Percentiles rank a stretch among this genome's conserved stretches.
phyloP scores from a whole-genome alignment of 2,888 invertebrate species.

The Euzophera pinguis region DNA sequence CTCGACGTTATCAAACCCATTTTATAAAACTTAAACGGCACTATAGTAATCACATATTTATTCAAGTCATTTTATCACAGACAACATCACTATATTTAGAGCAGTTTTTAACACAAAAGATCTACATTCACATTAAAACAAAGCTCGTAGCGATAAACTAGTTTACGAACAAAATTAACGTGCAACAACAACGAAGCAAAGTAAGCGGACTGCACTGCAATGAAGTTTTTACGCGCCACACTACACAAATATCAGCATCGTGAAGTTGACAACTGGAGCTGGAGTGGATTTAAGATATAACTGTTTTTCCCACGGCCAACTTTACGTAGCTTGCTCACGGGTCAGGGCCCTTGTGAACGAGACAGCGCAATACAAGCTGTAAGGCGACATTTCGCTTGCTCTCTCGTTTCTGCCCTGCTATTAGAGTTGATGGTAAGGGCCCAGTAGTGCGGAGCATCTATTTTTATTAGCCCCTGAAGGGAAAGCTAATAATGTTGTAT shows the following conservation, averaged over 20 bases:
- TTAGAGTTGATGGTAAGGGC: too few relatives aligned
- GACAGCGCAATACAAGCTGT: too few relatives aligned
- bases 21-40: conserved; percentile 55
- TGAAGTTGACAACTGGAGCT: conserved; percentile 37
- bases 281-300: too few relatives aligned
- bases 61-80: conserved; percentile 71
- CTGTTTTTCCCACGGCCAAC: too few relatives aligned
- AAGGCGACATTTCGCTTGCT: too few relatives aligned
- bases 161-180: conserved; percentile 25
- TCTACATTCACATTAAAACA: conserved; percentile 48
- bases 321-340: too few relatives aligned
- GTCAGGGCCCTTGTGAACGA: too few relatives aligned
- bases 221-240: conserved; percentile 7
- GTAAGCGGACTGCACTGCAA: conserved; percentile 28
- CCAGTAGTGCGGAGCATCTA: too few relatives aligned
- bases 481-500: too few relatives aligned
- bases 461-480: too few relatives aligned
- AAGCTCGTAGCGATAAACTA: conserved; percentile 33
- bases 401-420: too few relatives aligned
- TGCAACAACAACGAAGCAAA: conserved; percentile 35
- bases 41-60: conserved; percentile 50
- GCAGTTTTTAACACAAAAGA: conserved; percentile 39
- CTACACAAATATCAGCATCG: conserved; percentile 15
- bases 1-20: conserved; percentile 79
- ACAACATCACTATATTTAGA: conserved; percentile 49